Base-by-base conservation (phyloP, 2,888 invertebrate genomes). In the Chymomyza amoena region DNA sequence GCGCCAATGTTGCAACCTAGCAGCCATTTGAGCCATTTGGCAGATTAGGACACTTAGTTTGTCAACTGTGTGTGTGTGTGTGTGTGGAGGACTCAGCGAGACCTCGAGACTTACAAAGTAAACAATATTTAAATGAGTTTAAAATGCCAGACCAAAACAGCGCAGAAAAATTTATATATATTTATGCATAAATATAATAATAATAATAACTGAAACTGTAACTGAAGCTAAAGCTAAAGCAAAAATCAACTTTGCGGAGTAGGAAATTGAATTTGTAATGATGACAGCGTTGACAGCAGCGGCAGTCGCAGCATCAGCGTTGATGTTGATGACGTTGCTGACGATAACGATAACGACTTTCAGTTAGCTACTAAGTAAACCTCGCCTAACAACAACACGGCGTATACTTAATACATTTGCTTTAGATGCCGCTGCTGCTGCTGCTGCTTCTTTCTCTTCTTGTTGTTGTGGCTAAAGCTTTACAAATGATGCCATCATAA, bases 61-160 rank as follows among this genome's bases (percentile, higher is more conserved):
- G 5, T 61, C 61, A 39, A 16, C 25, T 36, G 16, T 18, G 51
- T 15, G 20, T 18, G 51, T 51, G 16, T n/a, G 16, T 51, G 51
- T 13, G 56, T 32, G 56, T 56, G 13, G 13, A 45, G 39, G 39
- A 45, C 13, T 45, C 39, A 45, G 39, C 39, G 13, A 45, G 63
- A 54, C 16, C 52, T 62, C 70, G 76, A 64, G 72, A 72, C 71
- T 66, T 64, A 76, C 77, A 63, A 66, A 73, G 79, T 76, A 69
- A 79, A 79, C 79, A 83, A 76, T 87, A 89, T 87, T 87, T 78
- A 87, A 89, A 87, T 87, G 79, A 87, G 81, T 75, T 76, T 75
- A 74, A 76, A 75, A 72, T 65, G 67, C 39, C 39, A 9, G 59
- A 15, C 16, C 28, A 15, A 6, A 20, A 18, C 6, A 39, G 15